Evolutionary conservation across 2,797 vertebrate genomes (phyloP).

Genomic region (Pygocentrus nattereri): DNA sequence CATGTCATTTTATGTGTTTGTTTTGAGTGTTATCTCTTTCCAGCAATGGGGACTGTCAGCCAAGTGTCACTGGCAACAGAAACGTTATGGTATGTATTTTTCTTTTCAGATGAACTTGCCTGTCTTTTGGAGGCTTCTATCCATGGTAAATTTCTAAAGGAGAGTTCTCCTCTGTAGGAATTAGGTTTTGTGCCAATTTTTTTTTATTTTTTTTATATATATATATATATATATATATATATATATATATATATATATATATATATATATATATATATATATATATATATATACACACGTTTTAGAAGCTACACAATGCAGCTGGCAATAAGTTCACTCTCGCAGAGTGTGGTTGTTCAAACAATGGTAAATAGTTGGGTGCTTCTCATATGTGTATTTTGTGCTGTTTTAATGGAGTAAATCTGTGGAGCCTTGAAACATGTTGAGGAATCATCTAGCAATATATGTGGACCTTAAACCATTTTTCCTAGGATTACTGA

Average conservation of each 20-base stretch:
- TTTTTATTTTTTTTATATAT: conserved; percentile 70
- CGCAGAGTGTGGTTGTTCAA: conserved; percentile 81
- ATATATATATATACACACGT: no score
- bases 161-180: conserved; percentile 73
- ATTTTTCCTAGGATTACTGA: neutral
- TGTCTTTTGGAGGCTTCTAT: conserved; percentile 37
- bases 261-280: no score
- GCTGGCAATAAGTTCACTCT: conserved; percentile 78
- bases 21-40: conserved; percentile 50
- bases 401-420: neutral
- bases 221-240: no score
- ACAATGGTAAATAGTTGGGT: conserved; percentile 74
- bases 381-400: neutral
- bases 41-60: conserved; percentile 51
- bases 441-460: conserved; percentile 3
- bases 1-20: conserved; percentile 37
- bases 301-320: conserved; percentile 61
- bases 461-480: neutral
- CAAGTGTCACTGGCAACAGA: conserved; percentile 53
- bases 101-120: conserved; percentile 53
- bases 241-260: no score
- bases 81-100: conserved; percentile 43
- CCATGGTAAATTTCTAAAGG: conserved; percentile 48
- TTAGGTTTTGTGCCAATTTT: conserved; percentile 81
- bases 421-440: neutral